Conservation (phyloP, 1,140 invertebrate genomes). For the Drosophila guanche region DNA sequence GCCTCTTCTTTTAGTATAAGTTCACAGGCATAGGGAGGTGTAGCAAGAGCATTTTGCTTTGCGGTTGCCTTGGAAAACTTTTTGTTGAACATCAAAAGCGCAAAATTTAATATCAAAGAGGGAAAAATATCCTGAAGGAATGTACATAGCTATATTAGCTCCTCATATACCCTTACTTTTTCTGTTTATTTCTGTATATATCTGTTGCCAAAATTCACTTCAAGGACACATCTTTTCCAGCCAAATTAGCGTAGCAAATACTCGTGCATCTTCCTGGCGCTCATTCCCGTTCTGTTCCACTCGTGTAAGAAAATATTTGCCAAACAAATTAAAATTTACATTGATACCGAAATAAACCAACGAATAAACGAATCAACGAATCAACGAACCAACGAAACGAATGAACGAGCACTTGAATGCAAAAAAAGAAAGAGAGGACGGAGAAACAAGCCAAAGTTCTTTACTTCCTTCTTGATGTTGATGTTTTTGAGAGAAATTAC, state of each 20-base stretch:
- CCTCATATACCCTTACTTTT: no score
- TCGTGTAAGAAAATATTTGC: constrained; percentile 68
- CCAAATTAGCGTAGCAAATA: constrained; percentile 33
- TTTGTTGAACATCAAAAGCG: no score
- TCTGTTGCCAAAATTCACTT: constrained; percentile 15
- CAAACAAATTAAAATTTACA: constrained; percentile 81
- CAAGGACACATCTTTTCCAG: constrained; percentile 26
- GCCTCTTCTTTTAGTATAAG: background rate
- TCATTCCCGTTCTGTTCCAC: constrained; percentile 12
- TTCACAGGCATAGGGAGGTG: constrained; percentile 38
- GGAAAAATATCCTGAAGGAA: no score
- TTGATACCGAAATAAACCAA: constrained; percentile 65
- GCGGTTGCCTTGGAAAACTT: constrained; percentile 10
- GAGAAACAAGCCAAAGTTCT: constrained; percentile 23
- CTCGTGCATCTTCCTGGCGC: background rate
- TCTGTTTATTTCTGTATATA: background rate
- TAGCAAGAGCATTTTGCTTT: constrained; percentile 21
- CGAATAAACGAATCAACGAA: background rate
- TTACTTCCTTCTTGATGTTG: constrained; percentile 45
- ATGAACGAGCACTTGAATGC: constrained; percentile 23
- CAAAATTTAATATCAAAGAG: no score
- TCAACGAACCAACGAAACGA: no score
- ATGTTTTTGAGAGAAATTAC: constrained; percentile 73
- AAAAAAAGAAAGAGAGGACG: background rate
- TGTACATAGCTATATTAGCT: no score